Conservation (phyloP, 2,797 vertebrate species). For the Lophura swinhoii region DNA sequence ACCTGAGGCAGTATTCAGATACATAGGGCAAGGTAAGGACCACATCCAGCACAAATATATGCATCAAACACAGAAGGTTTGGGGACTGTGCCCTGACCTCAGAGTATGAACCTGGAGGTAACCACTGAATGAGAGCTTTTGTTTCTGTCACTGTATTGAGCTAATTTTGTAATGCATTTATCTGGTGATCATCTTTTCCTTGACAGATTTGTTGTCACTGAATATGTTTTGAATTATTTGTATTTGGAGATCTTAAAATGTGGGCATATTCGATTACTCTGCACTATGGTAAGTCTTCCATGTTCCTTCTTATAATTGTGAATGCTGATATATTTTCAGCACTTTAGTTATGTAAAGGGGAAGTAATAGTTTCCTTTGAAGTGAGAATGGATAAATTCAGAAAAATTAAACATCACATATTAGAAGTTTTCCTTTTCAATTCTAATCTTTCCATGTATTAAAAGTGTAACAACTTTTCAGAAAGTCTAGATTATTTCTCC, state of each 20-base stretch:
- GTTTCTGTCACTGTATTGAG: neutral
- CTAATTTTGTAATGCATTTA: neutral
- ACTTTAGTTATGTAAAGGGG: neutral
- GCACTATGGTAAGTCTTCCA: neutral
- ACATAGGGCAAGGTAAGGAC: too few relatives aligned
- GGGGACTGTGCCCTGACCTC: too few relatives aligned
- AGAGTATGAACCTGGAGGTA: neutral
- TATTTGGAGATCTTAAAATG: neutral
- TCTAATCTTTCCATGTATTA: neutral
- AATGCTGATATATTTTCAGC: neutral
- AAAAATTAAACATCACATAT: neutral
- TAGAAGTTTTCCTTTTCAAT: neutral
- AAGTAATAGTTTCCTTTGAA: neutral
- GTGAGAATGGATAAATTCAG: neutral
- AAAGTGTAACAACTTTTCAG: neutral
- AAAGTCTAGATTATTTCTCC: neutral
- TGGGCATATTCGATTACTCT: neutral
- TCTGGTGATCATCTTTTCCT: too few relatives aligned
- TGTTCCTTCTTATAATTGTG: neutral
- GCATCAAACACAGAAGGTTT: neutral
- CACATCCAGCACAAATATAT: too few relatives aligned
- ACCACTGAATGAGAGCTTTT: neutral
- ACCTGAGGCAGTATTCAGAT: neutral
- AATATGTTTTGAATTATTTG: neutral
- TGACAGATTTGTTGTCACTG: neutral